A percentile compares a stretch with the other conserved stretches of the same genome.
phyloP scores from a whole-genome alignment of 2,888 invertebrate species.

The Noctua comes region DNA sequence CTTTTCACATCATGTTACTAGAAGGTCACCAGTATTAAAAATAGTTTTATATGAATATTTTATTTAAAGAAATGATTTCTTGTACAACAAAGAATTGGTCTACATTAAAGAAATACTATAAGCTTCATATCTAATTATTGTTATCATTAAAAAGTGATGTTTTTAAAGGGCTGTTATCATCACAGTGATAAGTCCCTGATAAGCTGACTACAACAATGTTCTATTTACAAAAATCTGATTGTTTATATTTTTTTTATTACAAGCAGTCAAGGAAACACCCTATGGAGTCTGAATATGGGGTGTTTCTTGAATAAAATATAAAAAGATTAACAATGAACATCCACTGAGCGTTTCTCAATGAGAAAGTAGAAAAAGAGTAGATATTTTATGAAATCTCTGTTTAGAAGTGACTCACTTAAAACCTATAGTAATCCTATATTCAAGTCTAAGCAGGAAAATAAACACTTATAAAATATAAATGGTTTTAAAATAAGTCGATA shows the following conservation, averaged over 20 bases:
- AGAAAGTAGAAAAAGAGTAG: constrained; percentile 1
- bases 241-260: constrained; percentile 50
- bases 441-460: constrained; percentile 54
- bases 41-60: constrained; percentile 26
- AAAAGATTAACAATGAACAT: not conserved
- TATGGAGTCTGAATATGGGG: not conserved
- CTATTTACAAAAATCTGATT: constrained; percentile 58
- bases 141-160: constrained; percentile 37
- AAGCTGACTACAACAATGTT: constrained; percentile 41
- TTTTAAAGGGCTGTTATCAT: constrained; percentile 33
- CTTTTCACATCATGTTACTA: constrained; percentile 38
- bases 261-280: not conserved
- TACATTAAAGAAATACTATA: constrained; percentile 26
- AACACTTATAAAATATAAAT: constrained; percentile 31
- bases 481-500: constrained; percentile 40
- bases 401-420: constrained; percentile 28
- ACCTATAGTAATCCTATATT: constrained; percentile 21
- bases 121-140: constrained; percentile 29
- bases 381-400: constrained; percentile 4
- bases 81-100: constrained; percentile 6
- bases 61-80: constrained; percentile 6
- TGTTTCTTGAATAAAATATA: constrained; percentile 1
- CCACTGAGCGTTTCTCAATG: not conserved
- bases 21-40: constrained; percentile 52
- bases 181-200: constrained; percentile 50